These are phyloP conservation scores for Grus americana DNA, from an alignment of 2,113 vertebrate genomes.

Conservation along the genomic window DNA sequence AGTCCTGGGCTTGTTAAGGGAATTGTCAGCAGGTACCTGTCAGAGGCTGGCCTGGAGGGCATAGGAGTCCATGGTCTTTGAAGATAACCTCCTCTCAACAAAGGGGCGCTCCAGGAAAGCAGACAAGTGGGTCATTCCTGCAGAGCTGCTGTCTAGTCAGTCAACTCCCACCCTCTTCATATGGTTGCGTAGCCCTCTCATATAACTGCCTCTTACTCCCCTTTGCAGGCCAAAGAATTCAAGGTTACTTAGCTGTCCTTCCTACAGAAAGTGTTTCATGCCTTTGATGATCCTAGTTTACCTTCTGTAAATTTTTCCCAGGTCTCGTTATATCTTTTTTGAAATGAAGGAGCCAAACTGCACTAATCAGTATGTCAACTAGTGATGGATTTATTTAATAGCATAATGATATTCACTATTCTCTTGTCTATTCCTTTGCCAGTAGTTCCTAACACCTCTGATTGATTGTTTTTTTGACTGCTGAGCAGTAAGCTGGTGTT, in stretches of 20 bases:
- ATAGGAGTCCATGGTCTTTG: neutral
- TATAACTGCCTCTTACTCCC: neutral
- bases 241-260: neutral
- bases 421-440: neutral
- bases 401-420: neutral
- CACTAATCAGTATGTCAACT: neutral
- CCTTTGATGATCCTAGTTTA: neutral
- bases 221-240: neutral
- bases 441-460: neutral
- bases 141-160: neutral
- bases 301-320: neutral
- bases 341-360: neutral
- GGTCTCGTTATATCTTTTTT: neutral
- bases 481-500: neutral
- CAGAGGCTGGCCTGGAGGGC: neutral
- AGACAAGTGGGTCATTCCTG: rapidly evolving
- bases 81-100: neutral
- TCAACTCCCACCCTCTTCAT: neutral
- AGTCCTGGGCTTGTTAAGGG: neutral
- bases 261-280: neutral
- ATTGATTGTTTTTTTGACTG: neutral
- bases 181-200: neutral
- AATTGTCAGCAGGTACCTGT: neutral
- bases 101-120: neutral
- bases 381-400: neutral